Conservation (phyloP, 2,113 vertebrate species). For the Suricata suricatta region DNA sequence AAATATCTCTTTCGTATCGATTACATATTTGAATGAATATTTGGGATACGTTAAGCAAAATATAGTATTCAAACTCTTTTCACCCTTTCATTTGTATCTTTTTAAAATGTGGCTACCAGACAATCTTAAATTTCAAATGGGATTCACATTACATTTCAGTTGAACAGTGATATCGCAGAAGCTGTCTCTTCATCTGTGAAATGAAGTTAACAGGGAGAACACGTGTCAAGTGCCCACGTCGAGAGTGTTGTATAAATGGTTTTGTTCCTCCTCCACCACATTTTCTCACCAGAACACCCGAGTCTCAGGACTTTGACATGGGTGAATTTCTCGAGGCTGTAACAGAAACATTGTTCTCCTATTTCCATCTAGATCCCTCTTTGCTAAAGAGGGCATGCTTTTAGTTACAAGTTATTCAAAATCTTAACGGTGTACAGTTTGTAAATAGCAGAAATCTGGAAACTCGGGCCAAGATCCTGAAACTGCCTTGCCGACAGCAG, state of each 20-base stretch:
- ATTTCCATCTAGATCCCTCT: not conserved
- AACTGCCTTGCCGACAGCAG: not conserved
- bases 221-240: not conserved
- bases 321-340: not conserved
- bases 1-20: not conserved
- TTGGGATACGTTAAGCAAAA: slow-evolving; percentile 31
- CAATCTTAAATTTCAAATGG: not conserved
- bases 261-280: not conserved
- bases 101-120: not conserved
- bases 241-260: not conserved
- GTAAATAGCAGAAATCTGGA: slow-evolving; percentile 29
- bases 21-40: not conserved
- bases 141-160: not conserved
- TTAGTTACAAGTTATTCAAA: not conserved
- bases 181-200: not conserved
- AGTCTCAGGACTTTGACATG: not conserved
- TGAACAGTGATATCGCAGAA: not conserved
- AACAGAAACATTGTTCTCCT: not conserved
- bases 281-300: not conserved
- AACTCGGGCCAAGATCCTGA: slow-evolving; percentile 20
- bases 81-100: not conserved
- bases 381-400: not conserved
- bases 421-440: slow-evolving; percentile 5
- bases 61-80: not conserved
- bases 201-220: not conserved